These are phyloP conservation scores for Lonchura striata DNA, from an alignment of 2,113 vertebrate genomes.

Conservation along the genomic window DNA sequence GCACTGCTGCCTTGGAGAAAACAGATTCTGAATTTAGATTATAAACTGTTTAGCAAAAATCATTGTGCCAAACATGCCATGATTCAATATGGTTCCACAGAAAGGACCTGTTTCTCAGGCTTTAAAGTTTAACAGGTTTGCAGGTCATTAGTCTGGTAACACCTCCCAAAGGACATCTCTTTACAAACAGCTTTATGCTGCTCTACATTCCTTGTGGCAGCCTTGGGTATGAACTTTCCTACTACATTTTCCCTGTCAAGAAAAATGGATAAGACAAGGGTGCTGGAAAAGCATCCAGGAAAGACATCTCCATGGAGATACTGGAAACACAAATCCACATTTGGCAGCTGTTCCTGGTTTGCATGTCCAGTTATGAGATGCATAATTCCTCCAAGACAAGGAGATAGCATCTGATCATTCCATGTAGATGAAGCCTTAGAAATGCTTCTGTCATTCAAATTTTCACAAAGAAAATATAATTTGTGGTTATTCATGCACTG, in stretches of 20 bases:
- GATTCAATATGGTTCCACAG: neutral
- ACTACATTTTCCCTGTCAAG: neutral
- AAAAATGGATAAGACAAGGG: conserved; percentile 12
- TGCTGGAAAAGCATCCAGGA: conserved; percentile 23
- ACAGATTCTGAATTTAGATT: conserved; percentile 13
- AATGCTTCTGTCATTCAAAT: conserved; percentile 76
- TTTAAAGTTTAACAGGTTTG: neutral
- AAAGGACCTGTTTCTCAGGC: neutral
- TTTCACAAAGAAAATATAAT: conserved; percentile 77
- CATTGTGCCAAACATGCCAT: neutral
- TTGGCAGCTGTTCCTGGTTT: conserved; percentile 63
- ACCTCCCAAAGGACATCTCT: neutral
- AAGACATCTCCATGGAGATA: neutral
- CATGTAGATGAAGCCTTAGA: conserved; percentile 53
- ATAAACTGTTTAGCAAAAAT: neutral
- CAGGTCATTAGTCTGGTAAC: neutral
- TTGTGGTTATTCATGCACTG: conserved; percentile 65
- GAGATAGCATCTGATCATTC: conserved; percentile 66
- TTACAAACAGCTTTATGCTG: neutral
- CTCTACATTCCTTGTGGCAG: neutral
- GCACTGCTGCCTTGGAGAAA: neutral
- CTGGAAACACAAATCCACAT: conserved; percentile 36
- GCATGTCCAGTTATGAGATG: conserved; percentile 61
- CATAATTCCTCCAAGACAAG: conserved; percentile 59
- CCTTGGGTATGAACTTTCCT: neutral